These are phyloP conservation scores for Lucinisca nassula DNA, from an alignment of 2,888 invertebrate species.

Conservation along the genomic window DNA sequence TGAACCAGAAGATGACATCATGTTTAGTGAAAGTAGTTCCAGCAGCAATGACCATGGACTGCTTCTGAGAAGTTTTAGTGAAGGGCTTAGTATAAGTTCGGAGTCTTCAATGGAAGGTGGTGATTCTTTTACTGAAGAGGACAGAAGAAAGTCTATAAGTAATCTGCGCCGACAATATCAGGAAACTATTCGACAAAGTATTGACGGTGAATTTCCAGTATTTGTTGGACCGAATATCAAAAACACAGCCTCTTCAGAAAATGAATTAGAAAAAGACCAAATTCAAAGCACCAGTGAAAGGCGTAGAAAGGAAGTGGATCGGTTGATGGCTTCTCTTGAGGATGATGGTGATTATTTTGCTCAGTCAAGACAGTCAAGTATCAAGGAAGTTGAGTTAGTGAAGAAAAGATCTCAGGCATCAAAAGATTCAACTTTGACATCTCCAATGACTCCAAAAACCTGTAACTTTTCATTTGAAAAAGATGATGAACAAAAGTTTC, in stretches of 20 bases:
- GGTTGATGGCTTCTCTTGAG: conserved; percentile 63
- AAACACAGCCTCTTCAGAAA: not conserved
- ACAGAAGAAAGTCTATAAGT: conserved; percentile 56
- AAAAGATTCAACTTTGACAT: conserved; percentile 59
- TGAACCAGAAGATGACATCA: conserved; percentile 37
- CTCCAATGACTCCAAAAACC: conserved; percentile 54
- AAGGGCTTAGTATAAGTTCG: conserved; percentile 60
- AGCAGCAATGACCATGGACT: conserved; percentile 53
- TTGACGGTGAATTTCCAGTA: conserved; percentile 56
- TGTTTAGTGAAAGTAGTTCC: not conserved
- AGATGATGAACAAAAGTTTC: conserved; percentile 50
- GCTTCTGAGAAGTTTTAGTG: conserved; percentile 65
- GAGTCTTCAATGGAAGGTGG: conserved; percentile 61
- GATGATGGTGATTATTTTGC: conserved; percentile 76
- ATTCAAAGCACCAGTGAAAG: conserved; percentile 57
- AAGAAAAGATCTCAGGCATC: conserved; percentile 53
- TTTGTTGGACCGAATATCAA: conserved; percentile 41
- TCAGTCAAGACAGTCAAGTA: conserved; percentile 11
- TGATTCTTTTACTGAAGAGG: conserved; percentile 47
- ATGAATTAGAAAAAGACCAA: not conserved
- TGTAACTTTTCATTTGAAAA: conserved; percentile 58
- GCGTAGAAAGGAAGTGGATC: conserved; percentile 69
- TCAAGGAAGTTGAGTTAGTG: conserved; percentile 20
- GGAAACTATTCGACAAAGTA: conserved; percentile 57
- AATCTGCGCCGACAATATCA: conserved; percentile 60